Evolutionary conservation across 2,113 vertebrate genomes (phyloP).

Genomic region (Dryoscopus gambensis): DNA sequence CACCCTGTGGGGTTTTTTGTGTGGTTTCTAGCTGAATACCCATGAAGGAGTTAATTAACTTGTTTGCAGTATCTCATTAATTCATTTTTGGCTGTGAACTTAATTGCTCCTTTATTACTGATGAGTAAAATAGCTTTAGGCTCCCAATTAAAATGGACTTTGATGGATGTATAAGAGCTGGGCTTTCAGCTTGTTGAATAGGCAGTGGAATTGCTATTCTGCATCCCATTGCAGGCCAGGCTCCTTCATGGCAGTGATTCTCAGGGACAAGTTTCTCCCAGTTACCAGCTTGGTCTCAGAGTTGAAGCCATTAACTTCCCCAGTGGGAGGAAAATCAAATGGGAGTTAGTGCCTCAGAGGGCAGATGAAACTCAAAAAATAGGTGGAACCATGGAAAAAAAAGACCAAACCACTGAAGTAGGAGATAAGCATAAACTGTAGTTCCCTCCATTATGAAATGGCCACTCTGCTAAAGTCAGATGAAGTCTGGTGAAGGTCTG

Average conservation of each 20-base stretch:
- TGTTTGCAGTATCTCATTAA: conserved; percentile 57
- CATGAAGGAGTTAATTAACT: conserved; percentile 57
- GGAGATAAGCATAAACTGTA: not conserved
- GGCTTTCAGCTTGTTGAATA: conserved; percentile 26
- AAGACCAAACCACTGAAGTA: not conserved
- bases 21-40: conserved; percentile 58
- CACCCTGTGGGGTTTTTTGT: conserved; percentile 19
- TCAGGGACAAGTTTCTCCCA: not conserved
- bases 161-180: conserved; percentile 34
- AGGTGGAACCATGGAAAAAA: not conserved
- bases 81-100: conserved; percentile 44
- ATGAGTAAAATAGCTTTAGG: conserved; percentile 59
- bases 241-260: not conserved
- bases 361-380: not conserved
- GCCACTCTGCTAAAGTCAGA: not conserved
- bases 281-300: not conserved
- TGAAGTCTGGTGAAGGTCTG: not conserved
- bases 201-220: not conserved
- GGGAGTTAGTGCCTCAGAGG: not conserved
- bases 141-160: conserved; percentile 54
- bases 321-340: not conserved
- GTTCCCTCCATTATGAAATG: not conserved
- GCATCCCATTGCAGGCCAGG: not conserved
- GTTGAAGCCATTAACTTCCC: not conserved
- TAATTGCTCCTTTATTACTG: conserved; percentile 60